A percentile compares a stretch with the other conserved stretches of the same genome.
Evolutionary conservation across 2,113 vertebrate genomes (phyloP).

Genomic region (Pseudolaguvia tuberculata): DNA sequence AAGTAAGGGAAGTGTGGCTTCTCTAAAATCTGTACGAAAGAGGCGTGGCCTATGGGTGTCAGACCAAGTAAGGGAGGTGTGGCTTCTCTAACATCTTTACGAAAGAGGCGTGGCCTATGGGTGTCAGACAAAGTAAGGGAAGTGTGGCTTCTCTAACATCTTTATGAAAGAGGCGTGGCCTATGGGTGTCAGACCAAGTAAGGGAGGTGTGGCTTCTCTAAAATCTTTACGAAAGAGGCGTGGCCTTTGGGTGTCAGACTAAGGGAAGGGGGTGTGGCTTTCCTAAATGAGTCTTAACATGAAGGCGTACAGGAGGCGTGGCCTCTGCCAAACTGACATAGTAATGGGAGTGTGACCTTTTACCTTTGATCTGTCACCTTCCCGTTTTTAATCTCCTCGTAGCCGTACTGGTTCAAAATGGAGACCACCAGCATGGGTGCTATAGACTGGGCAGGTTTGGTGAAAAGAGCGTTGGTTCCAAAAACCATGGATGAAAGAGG

Average conservation of each 20-base stretch:
- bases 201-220: background rate
- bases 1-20: too few species aligned
- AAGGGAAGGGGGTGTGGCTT: background rate
- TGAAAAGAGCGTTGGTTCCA: slow-evolving; percentile 86
- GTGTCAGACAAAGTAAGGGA: background rate
- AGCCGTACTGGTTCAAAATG: slow-evolving; percentile 80
- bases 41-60: too few species aligned
- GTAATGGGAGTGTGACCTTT: too few species aligned
- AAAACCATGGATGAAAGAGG: slow-evolving; percentile 87
- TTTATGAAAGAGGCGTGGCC: background rate
- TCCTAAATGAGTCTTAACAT: too few species aligned
- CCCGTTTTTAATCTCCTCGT: slow-evolving; percentile 67
- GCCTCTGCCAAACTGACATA: background rate
- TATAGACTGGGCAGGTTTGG: slow-evolving; percentile 83
- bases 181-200: background rate
- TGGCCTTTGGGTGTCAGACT: background rate
- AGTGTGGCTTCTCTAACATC: background rate
- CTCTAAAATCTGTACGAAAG: too few species aligned
- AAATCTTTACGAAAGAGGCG: background rate
- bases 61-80: too few species aligned
- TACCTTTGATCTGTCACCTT: slow-evolving; percentile 65
- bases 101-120: background rate
- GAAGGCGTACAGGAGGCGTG: background rate
- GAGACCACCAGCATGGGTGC: slow-evolving; percentile 80
- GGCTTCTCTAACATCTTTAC: too few species aligned